Evolutionary conservation across 2,113 vertebrate genomes (phyloP), one percentile per base, ranked within the genome.

Genomic region (Nymphicus hollandicus): DNA sequence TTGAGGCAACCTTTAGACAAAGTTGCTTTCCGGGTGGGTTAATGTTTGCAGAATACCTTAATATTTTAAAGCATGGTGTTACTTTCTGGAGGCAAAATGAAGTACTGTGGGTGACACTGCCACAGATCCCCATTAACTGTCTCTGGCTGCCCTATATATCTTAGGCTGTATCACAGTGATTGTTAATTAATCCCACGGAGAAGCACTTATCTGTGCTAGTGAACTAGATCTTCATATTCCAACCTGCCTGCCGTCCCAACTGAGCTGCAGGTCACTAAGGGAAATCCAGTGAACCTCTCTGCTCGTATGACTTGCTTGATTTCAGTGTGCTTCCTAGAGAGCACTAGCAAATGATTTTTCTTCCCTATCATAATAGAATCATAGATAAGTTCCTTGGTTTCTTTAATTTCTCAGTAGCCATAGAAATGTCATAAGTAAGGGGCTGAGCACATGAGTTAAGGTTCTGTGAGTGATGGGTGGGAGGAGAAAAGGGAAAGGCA

Each of bases 161-260:
- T 78, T 37, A 88, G 52, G 47, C 78, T 0, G 0, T 52, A 94
- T 70, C n/a, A 52, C 44, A 82, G 73, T 2, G 9, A 71, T 95
- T 60, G 58, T 89, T 96, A 86, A 96, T 95, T 96, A 94, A 94
- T 96, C 91, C 85, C 87, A 74, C 49, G 65, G 80, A 92, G 87
- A 92, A 97, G 43, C 63, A 65, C 37, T 95, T 52, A 53, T 81
- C 65, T 90, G 65, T 92, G 46, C 47, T 88, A 64, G 39, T 87
- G 90, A 94, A 69, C 73, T 81, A 76, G 63, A 88, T 95, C 70
- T 93, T 90, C 27, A 5, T 58, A 66, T 77, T 88, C 46, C 41
- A 81, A 64, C 87, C 61, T 89, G 55, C 41, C 61, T 82, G 49
- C 58, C 60, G 41, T 81, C 85, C 74, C 3, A 0, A 37, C 61